Base-by-base conservation (phyloP, 2,113 vertebrate genomes). In the Grantiella picta region DNA sequence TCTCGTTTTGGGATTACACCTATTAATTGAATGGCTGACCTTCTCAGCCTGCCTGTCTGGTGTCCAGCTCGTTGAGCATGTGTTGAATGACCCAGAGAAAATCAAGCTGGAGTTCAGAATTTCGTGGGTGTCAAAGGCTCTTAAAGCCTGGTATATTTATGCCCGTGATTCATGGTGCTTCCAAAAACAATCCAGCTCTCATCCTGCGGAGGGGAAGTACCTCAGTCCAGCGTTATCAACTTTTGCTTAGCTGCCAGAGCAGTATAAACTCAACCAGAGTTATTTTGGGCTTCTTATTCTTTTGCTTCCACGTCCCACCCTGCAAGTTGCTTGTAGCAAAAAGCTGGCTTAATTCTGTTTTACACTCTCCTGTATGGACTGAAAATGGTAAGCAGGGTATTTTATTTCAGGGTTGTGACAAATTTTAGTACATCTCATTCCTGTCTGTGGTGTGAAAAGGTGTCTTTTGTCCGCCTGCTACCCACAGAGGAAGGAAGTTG, bases 401-500 rank as follows among this genome's bases (percentile, higher is more conserved):
- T 57, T 89, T 71, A 70, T 92, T 84, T 92, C 42, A 24, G 52
- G 29, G 38, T 23, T 72, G 69, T 64, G 76, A 68, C 36, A 75
- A 36, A 22, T 75, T 71, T 31, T 15, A 42, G 82, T 66, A 36
- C 77, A 44, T 71, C 40, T 92, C 2, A 0, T 76, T 92, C 64
- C 56, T 68, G 64, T 33, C 49, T 20, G 50, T 16, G 61, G 59
- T 33, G 61, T 45, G 65, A 63, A 83, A 45, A 96, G 56, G 72
- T 94, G 85, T 79, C 76, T 94, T 86, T 90, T 92, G 85, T 90
- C 82, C 10, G 44, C 53, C 53, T 86, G 70, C 47, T 60, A 7
- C 73, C 73, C 3, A 3, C 60, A 8, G 21, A 85, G 92, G 85
- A 96, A 96, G 95, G 95, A 96, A 96, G 90, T 68, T 94, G 57